These are phyloP conservation scores for Melipona beecheii DNA, from an alignment of 2,888 invertebrate species.

Conservation along the genomic window DNA sequence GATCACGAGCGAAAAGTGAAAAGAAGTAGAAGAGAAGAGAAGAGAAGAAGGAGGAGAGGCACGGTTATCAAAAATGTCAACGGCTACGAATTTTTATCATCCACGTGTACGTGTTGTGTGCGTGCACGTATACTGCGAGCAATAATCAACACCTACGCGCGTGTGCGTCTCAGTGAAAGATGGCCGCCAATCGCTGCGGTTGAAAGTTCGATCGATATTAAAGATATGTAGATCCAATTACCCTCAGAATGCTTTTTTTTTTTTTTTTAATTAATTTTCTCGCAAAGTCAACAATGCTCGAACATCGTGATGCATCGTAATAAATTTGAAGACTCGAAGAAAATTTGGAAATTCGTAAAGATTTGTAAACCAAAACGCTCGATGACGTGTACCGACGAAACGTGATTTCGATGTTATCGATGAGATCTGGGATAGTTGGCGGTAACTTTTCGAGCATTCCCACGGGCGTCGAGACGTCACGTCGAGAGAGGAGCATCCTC, in stretches of 20 bases:
- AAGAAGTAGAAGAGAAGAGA: background rate
- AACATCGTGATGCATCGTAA: background rate
- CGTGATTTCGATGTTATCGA: slow-evolving; percentile 13
- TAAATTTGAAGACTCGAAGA: too few species aligned
- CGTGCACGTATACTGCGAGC: slow-evolving; percentile 17
- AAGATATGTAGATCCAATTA: background rate
- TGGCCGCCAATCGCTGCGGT: background rate
- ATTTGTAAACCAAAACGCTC: too few species aligned
- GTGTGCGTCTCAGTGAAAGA: slow-evolving; percentile 7
- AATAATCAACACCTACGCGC: slow-evolving; percentile 43
- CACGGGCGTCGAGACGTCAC: slow-evolving; percentile 39
- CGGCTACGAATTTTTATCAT: slow-evolving; percentile 49
- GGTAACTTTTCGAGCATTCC: slow-evolving; percentile 50
- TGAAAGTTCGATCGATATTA: slow-evolving; percentile 14
- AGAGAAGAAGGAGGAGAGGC: background rate
- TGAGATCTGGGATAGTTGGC: background rate
- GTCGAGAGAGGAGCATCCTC: background rate
- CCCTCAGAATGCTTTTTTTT: background rate
- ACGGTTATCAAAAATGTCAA: slow-evolving; percentile 42
- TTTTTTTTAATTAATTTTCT: background rate
- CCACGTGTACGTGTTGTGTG: slow-evolving; percentile 36
- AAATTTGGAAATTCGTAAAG: too few species aligned
- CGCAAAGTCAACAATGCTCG: background rate
- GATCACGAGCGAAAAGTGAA: background rate
- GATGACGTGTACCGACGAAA: background rate